Evolutionary conservation across 2,113 vertebrate genomes (phyloP).

Genomic region (Ailuropoda melanoleuca): DNA sequence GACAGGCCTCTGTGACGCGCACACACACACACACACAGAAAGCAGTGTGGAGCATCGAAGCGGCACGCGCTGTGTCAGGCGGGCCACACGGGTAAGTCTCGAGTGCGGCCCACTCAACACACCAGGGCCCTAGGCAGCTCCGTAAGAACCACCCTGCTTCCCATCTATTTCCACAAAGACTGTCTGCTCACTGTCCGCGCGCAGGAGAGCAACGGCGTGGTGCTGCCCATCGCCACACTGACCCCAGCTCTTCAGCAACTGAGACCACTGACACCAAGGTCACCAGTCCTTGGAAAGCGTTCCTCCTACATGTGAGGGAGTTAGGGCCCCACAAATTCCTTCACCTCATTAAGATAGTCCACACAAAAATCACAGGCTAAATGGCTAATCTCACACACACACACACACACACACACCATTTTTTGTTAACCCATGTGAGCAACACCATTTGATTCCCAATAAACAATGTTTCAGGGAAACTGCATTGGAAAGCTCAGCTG

Average conservation of each 20-base stretch:
- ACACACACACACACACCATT: background rate
- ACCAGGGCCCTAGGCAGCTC: background rate
- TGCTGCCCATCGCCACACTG: fast-evolving
- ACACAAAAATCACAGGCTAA: background rate
- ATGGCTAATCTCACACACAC: background rate
- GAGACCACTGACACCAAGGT: background rate
- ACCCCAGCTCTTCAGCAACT: background rate
- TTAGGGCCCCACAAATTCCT: no score
- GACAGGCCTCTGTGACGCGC: background rate
- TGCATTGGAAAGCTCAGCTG: background rate
- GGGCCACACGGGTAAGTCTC: fast-evolving
- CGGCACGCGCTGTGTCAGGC: fast-evolving
- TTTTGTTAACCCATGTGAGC: background rate
- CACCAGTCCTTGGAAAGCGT: background rate
- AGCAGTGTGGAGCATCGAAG: background rate
- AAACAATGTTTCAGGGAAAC: background rate
- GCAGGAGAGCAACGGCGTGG: no score
- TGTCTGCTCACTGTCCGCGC: no score
- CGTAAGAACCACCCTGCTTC: background rate
- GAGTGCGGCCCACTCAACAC: background rate
- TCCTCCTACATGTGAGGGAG: background rate
- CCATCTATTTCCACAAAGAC: background rate
- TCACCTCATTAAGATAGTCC: background rate
- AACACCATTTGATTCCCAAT: background rate
- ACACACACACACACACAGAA: background rate